phyloP scores from a whole-genome alignment of 2,113 vertebrate species.

The Noctilio leporinus region DNA sequence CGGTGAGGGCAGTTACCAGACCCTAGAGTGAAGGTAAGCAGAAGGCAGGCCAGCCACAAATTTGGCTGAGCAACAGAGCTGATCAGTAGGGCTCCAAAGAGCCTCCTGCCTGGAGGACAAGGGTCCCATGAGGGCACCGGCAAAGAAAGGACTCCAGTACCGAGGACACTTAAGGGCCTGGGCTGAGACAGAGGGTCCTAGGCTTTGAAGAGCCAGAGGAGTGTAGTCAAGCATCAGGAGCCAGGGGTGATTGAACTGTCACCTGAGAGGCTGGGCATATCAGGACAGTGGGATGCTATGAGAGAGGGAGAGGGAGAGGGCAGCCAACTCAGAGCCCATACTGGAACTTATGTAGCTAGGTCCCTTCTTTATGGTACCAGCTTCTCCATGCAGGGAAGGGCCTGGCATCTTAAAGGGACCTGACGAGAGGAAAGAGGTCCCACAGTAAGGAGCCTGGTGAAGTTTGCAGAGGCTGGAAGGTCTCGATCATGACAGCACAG shows the following conservation, averaged over 20 bases:
- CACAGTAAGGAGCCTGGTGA: neutral
- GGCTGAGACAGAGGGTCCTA: neutral
- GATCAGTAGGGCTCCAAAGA: neutral
- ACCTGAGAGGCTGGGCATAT: neutral
- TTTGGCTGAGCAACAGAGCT: neutral
- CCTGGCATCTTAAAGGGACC: neutral
- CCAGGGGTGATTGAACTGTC: neutral
- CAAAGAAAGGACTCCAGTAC: neutral
- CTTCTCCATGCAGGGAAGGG: neutral
- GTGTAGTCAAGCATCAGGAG: neutral
- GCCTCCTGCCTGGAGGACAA: neutral
- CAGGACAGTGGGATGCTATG: neutral
- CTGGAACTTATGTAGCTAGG: rapidly evolving
- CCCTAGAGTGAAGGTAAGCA: neutral
- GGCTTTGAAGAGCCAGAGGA: neutral
- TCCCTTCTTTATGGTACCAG: neutral
- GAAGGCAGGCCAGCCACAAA: neutral
- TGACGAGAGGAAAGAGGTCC: neutral
- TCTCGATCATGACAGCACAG: neutral
- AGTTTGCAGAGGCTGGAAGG: neutral
- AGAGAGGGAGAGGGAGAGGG: neutral
- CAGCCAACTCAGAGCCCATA: neutral
- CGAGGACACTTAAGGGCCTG: neutral
- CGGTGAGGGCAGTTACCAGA: neutral
- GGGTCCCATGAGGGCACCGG: neutral